These are phyloP conservation scores for Dermochelys coriacea DNA, from an alignment of 2,797 vertebrate genomes.

Conservation along the genomic window DNA sequence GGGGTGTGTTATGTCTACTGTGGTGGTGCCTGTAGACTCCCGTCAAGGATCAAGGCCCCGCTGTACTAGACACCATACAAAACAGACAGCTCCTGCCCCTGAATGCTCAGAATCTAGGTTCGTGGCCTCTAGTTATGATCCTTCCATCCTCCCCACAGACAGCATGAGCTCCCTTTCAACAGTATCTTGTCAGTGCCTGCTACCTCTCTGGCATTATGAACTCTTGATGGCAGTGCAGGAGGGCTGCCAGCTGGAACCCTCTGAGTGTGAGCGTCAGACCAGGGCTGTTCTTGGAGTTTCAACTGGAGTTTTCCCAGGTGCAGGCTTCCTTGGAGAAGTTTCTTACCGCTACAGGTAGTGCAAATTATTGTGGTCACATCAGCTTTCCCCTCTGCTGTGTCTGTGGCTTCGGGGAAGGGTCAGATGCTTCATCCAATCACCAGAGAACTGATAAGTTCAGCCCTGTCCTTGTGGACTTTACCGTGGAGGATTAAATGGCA, in stretches of 20 bases:
- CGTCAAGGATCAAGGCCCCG: background rate
- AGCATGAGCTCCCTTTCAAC: background rate
- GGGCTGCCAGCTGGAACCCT: too few relatives aligned
- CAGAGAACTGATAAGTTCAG: background rate
- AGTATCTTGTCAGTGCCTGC: background rate
- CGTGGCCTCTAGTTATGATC: background rate
- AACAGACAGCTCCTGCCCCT: background rate
- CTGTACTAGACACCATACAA: background rate
- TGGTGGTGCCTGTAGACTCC: background rate
- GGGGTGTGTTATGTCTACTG: rapidly evolving
- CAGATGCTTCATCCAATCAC: background rate
- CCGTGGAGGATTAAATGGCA: background rate
- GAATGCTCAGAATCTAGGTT: background rate
- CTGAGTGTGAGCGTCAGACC: background rate
- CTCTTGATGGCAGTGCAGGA: background rate
- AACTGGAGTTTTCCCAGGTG: background rate
- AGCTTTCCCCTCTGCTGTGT: background rate
- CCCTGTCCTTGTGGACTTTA: background rate
- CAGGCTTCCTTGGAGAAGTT: background rate
- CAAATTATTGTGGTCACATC: background rate
- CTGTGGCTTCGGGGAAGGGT: background rate
- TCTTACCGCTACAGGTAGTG: background rate
- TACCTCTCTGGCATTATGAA: background rate
- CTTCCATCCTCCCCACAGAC: background rate
- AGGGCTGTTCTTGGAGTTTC: background rate